Conservation (phyloP, 2,888 invertebrate species). For the Leptinotarsa rubiginosa region DNA sequence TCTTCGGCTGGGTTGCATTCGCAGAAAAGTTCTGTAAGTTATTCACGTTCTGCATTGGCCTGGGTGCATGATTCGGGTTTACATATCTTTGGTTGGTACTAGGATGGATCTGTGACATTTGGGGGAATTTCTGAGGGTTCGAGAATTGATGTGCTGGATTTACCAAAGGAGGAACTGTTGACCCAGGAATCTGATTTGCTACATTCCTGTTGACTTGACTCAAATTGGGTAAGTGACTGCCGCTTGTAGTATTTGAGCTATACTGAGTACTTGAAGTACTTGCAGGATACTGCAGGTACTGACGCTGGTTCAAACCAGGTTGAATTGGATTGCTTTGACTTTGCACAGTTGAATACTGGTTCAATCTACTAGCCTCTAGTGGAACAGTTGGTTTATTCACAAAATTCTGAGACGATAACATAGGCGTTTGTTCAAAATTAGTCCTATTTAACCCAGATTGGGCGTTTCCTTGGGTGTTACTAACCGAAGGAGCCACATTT, state of each 20-base stretch:
- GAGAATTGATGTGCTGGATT: constrained; percentile 1
- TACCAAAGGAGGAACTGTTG: neutral
- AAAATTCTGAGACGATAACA: neutral
- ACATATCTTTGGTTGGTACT: constrained; percentile 33
- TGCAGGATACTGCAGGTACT: constrained; percentile 1
- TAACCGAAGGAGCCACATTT: neutral
- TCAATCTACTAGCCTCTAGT: neutral
- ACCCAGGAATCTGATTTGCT: constrained; percentile 10
- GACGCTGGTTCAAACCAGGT: neutral
- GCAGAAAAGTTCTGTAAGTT: neutral
- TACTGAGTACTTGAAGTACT: neutral
- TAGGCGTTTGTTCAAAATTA: neutral
- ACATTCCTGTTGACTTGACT: constrained; percentile 7
- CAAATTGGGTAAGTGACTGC: neutral
- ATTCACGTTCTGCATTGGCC: constrained; percentile 20
- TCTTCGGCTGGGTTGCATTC: constrained; percentile 1
- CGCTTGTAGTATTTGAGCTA: neutral
- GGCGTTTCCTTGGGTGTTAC: neutral
- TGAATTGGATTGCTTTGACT: constrained; percentile 5
- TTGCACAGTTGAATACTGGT: neutral
- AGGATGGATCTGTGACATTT: constrained; percentile 19
- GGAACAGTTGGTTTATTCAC: neutral
- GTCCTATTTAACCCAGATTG: neutral
- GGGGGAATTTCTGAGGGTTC: constrained; percentile 23
- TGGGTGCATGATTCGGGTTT: neutral